phyloP scores from a whole-genome alignment of 2,797 vertebrate genomes.

The Hafferia zeledoni region DNA sequence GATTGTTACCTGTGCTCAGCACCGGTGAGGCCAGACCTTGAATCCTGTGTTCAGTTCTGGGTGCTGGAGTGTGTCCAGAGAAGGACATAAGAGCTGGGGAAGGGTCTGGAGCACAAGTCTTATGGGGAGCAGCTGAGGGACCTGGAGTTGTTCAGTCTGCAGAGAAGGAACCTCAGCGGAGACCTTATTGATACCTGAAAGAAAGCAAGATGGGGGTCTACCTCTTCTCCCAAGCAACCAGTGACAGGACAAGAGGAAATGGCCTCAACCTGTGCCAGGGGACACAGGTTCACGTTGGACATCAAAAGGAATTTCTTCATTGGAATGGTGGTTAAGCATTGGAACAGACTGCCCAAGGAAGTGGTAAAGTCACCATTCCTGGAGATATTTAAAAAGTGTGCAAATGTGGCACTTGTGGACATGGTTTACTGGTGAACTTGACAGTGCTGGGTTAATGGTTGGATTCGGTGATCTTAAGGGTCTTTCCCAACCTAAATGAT shows the following conservation, averaged over 20 bases:
- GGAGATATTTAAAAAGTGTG: neutral
- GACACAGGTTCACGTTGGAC: neutral
- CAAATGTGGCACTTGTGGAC: accelerated
- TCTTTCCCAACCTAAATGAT: neutral
- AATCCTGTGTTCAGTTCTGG: neutral
- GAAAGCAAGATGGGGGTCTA: accelerated
- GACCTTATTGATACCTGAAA: neutral
- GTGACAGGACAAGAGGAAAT: accelerated
- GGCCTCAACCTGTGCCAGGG: neutral
- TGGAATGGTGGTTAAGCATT: neutral
- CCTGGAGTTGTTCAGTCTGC: neutral
- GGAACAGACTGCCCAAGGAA: neutral
- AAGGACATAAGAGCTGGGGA: neutral
- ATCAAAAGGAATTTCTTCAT: neutral
- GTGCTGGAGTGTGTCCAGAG: accelerated
- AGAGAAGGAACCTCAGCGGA: neutral
- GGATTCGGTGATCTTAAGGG: neutral
- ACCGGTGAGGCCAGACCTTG: accelerated
- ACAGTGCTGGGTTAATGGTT: accelerated
- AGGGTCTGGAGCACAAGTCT: neutral
- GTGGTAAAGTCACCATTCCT: neutral
- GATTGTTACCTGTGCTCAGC: too few species aligned
- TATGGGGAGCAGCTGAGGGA: neutral
- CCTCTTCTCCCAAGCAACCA: neutral
- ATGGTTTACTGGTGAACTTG: neutral